A percentile compares a stretch with the other conserved stretches of the same genome.
phyloP scores from a whole-genome alignment of 2,888 invertebrate genomes.

The Plebejus argus region DNA sequence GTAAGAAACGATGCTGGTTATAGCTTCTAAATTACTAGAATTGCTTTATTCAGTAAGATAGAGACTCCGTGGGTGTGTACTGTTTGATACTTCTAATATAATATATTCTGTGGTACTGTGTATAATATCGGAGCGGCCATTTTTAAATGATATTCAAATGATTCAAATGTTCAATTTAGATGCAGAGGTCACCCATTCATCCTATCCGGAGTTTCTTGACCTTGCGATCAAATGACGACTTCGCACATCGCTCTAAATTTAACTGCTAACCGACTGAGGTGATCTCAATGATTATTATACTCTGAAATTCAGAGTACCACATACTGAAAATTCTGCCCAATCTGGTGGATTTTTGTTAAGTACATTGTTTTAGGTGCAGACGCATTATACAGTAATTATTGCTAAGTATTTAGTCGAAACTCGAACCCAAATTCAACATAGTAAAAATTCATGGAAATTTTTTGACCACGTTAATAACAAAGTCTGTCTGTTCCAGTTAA shows the following conservation, averaged over 20 bases:
- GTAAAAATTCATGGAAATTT: not conserved
- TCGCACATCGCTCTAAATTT: conserved; percentile 27
- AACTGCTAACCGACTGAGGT: conserved; percentile 15
- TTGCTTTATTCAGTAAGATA: not conserved
- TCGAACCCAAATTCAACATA: not conserved
- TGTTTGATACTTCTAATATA: too few species aligned
- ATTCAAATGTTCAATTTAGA: conserved; percentile 23
- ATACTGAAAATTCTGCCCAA: not conserved
- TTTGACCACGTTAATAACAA: not conserved
- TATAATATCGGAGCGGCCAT: not conserved
- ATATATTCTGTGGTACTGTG: too few species aligned
- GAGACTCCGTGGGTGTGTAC: not conserved
- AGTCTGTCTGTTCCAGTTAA: not conserved
- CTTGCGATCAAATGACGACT: conserved; percentile 22
- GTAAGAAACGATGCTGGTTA: too few species aligned
- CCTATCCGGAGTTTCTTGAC: conserved; percentile 27
- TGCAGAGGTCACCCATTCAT: conserved; percentile 29
- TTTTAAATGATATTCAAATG: conserved; percentile 22
- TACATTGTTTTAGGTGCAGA: not conserved
- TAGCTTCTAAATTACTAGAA: not conserved
- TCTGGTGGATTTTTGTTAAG: not conserved
- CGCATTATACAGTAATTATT: too few species aligned
- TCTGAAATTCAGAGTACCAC: too few species aligned
- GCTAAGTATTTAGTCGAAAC: not conserved
- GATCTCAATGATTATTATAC: conserved; percentile 10